phyloP scores from a whole-genome alignment of 2,797 vertebrate genomes.

The Enteromius trimaculatus region DNA sequence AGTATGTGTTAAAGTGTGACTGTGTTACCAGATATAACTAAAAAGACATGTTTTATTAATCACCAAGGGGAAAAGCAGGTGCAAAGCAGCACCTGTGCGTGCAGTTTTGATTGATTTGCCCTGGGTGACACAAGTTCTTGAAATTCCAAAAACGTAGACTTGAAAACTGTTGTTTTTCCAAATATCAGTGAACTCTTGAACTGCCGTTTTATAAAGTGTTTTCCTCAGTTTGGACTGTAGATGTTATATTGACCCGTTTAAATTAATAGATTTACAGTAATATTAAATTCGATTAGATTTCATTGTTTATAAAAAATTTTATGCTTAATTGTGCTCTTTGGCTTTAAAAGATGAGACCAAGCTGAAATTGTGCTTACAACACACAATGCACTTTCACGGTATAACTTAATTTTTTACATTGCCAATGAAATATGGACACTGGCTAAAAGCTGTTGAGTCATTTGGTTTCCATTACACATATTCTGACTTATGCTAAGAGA shows the following conservation, averaged over 20 bases:
- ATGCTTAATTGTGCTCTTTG: not conserved
- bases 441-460: not conserved
- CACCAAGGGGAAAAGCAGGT: not conserved
- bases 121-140: not conserved
- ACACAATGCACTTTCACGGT: not conserved
- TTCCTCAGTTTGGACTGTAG: not conserved
- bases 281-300: not conserved
- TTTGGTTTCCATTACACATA: conserved; percentile 12
- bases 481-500: not conserved
- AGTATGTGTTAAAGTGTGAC: not conserved
- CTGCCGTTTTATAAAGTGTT: not conserved
- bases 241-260: not conserved
- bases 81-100: not conserved
- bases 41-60: conserved; percentile 7
- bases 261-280: not conserved
- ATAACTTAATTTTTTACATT: not conserved
- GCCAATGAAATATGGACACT: not conserved
- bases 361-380: not conserved
- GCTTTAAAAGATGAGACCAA: not conserved
- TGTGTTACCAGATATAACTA: conserved; percentile 3
- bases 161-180: not conserved
- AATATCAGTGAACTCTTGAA: not conserved
- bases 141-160: not conserved
- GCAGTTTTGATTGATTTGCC: conserved; percentile 9
- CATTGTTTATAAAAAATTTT: not conserved